Conservation (phyloP, 2,888 invertebrate species). For the Pollenia labialis region DNA sequence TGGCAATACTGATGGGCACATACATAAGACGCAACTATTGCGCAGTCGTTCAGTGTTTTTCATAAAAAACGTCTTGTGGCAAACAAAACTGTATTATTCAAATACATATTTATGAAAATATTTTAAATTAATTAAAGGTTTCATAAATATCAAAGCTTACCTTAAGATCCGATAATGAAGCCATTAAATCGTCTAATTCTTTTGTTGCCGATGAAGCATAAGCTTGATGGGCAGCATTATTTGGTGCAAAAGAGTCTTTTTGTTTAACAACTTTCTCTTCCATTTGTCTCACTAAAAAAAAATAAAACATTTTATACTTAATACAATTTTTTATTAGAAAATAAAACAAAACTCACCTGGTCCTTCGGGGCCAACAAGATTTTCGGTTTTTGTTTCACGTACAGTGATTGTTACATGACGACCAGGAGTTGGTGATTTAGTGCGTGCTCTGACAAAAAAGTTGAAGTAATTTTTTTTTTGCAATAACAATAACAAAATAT, state of each 20-base stretch:
- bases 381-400: conserved; percentile 86
- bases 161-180: conserved; percentile 97
- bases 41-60: no score
- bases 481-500: not conserved
- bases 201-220: conserved; percentile 94
- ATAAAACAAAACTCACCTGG: conserved; percentile 78
- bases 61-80: no score
- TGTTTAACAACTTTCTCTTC: conserved; percentile 82
- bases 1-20: no score
- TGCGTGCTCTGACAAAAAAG: conserved; percentile 69
- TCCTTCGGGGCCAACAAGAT: conserved; percentile 83
- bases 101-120: no score
- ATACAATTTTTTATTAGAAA: not conserved
- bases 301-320: conserved; percentile 3
- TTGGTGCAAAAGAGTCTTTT: conserved; percentile 81
- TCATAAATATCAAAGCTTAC: conserved; percentile 84
- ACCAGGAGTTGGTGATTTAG: conserved; percentile 82
- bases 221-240: conserved; percentile 77
- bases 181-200: conserved; percentile 98
- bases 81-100: no score
- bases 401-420: conserved; percentile 87
- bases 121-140: no score
- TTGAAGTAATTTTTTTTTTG: conserved; percentile 12
- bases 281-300: conserved; percentile 78
- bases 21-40: no score